Evolutionary conservation across 2,888 invertebrate species (phyloP).

Genomic region (Quadroppia sp.): DNA sequence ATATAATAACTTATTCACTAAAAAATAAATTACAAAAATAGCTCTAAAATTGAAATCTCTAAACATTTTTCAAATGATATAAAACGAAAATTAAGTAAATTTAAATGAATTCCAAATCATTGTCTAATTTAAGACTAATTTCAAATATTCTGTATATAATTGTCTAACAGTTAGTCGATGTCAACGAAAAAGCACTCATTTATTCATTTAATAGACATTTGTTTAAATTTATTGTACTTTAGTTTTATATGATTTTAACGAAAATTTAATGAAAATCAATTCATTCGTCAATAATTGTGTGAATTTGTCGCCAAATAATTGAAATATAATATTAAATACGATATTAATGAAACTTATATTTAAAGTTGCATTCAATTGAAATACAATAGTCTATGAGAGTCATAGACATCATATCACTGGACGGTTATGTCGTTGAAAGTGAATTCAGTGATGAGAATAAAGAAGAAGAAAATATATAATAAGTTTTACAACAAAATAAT

Average conservation of each 20-base stretch:
- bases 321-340: neutral
- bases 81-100: neutral
- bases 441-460: neutral
- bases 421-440: slow-evolving; percentile 6
- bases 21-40: slow-evolving; percentile 36
- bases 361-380: neutral
- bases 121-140: neutral
- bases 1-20: slow-evolving; percentile 23
- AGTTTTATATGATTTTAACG: neutral
- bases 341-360: neutral
- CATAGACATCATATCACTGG: slow-evolving; percentile 1
- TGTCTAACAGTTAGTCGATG: slow-evolving; percentile 11
- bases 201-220: neutral
- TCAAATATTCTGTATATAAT: neutral
- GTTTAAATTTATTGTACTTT: slow-evolving; percentile 1
- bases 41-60: slow-evolving; percentile 15
- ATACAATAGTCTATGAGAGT: slow-evolving; percentile 1
- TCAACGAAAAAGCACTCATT: slow-evolving; percentile 1
- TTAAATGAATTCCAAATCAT: slow-evolving; percentile 10
- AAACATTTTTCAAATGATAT: neutral
- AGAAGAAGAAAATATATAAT: neutral
- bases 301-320: neutral
- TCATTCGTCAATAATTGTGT: neutral
- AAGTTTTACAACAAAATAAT: slow-evolving; percentile 2
- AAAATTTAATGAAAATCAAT: neutral